phyloP scores from a whole-genome alignment of 1,140 invertebrate species.

The Papilio dardanus region DNA sequence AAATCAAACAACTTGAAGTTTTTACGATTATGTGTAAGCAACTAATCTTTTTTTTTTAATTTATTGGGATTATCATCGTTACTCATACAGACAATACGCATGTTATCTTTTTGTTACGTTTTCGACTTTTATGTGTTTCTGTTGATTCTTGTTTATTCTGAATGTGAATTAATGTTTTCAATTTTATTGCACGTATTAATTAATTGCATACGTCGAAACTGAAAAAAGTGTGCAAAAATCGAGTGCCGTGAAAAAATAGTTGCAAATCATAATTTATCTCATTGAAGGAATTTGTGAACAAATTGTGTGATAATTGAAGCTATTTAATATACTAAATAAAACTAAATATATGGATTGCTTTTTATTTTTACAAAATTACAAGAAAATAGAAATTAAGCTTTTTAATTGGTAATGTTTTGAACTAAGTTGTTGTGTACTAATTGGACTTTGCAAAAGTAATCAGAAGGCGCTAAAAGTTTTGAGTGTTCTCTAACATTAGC shows the following conservation, averaged over 20 bases:
- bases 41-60: background rate
- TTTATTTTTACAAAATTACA: background rate
- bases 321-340: too few relatives aligned
- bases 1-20: background rate
- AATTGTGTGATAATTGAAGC: background rate
- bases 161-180: background rate
- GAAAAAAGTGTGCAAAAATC: too few relatives aligned
- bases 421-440: too few relatives aligned
- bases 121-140: background rate
- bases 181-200: background rate
- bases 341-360: too few relatives aligned
- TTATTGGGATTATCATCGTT: background rate
- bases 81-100: background rate
- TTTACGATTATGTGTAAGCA: background rate
- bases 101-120: background rate
- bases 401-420: too few relatives aligned
- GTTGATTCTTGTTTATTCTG: background rate
- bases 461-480: conserved; percentile 45
- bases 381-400: too few relatives aligned
- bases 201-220: background rate
- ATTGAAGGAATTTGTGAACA: background rate
- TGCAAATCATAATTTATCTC: background rate
- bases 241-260: too few relatives aligned
- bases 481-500: conserved; percentile 47
- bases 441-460: conserved; percentile 2